Percentiles rank a stretch among this genome's conserved stretches.
phyloP scores from a whole-genome alignment of 2,888 invertebrate species.

The Agonopterix alstromeriana region DNA sequence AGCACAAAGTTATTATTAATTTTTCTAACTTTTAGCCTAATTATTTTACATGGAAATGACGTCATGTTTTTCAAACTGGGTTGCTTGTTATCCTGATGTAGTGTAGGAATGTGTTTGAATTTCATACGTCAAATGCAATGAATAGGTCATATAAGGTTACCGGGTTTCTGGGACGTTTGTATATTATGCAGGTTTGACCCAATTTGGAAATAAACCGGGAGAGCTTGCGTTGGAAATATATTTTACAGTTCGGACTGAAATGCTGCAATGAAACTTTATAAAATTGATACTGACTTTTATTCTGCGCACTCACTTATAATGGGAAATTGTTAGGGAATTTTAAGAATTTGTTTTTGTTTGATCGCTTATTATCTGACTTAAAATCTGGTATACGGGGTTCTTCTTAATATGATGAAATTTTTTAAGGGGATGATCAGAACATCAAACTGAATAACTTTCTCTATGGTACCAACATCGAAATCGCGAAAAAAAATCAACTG shows the following conservation, averaged over 20 bases:
- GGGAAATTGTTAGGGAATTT: too few relatives aligned
- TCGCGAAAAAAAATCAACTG: too few relatives aligned
- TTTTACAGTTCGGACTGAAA: neutral
- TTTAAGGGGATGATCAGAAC: too few relatives aligned
- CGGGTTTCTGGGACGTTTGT: constrained; percentile 21
- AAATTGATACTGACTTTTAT: neutral
- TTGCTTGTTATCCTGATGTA: neutral
- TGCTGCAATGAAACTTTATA: neutral
- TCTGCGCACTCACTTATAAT: too few relatives aligned
- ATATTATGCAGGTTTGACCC: constrained; percentile 21
- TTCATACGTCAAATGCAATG: neutral
- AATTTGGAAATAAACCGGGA: constrained; percentile 11
- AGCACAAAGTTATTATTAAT: too few relatives aligned
- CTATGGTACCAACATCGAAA: too few relatives aligned
- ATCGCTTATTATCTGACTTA: too few relatives aligned
- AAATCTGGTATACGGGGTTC: too few relatives aligned
- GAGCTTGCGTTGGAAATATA: neutral
- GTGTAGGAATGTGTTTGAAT: neutral
- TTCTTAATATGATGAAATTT: too few relatives aligned
- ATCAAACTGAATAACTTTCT: too few relatives aligned
- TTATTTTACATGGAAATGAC: constrained; percentile 15
- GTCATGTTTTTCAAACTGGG: constrained; percentile 4
- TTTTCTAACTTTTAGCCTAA: constrained; percentile 16
- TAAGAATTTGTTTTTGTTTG: too few relatives aligned
- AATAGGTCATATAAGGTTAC: constrained; percentile 12